phyloP scores from a whole-genome alignment of 2,888 invertebrate species.

The Serrognathus titanus region DNA sequence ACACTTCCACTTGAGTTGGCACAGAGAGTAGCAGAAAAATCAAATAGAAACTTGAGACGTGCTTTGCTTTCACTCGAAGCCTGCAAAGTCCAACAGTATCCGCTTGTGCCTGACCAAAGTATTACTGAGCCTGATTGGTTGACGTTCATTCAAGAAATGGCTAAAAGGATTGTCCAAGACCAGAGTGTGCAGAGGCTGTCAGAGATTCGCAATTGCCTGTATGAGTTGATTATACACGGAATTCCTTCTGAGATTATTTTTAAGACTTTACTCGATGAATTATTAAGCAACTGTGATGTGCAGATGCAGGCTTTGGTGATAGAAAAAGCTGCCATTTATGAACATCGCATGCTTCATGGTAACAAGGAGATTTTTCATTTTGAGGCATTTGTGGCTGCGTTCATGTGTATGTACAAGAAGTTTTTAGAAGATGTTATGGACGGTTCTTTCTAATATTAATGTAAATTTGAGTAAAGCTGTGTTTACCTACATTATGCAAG shows the following conservation, averaged over 20 bases:
- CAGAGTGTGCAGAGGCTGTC: slow-evolving; percentile 82
- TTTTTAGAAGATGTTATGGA: slow-evolving; percentile 73
- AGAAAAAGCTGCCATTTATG: slow-evolving; percentile 82
- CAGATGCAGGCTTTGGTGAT: slow-evolving; percentile 83
- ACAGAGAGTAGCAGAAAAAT: slow-evolving; percentile 69
- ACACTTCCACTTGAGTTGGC: slow-evolving; percentile 74
- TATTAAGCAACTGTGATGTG: slow-evolving; percentile 87
- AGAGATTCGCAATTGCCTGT: slow-evolving; percentile 82
- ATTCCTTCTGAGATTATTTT: slow-evolving; percentile 93
- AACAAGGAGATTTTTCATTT: slow-evolving; percentile 95
- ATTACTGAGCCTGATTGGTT: slow-evolving; percentile 93
- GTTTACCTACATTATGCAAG: no score
- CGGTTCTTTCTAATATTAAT: slow-evolving; percentile 50
- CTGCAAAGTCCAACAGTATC: slow-evolving; percentile 88
- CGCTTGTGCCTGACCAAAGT: slow-evolving; percentile 72
- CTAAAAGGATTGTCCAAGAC: slow-evolving; percentile 78
- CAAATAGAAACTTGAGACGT: slow-evolving; percentile 84
- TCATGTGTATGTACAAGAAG: slow-evolving; percentile 91
- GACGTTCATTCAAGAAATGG: slow-evolving; percentile 80
- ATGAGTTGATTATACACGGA: slow-evolving; percentile 90
- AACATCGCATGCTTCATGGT: slow-evolving; percentile 88
- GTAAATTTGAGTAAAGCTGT: no score
- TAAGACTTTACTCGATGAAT: slow-evolving; percentile 76
- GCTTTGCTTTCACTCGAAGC: slow-evolving; percentile 93
- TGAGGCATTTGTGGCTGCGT: slow-evolving; percentile 95